These are phyloP conservation scores for Urocynchramus pylzowi DNA, from an alignment of 2,113 vertebrate species.

Conservation along the genomic window DNA sequence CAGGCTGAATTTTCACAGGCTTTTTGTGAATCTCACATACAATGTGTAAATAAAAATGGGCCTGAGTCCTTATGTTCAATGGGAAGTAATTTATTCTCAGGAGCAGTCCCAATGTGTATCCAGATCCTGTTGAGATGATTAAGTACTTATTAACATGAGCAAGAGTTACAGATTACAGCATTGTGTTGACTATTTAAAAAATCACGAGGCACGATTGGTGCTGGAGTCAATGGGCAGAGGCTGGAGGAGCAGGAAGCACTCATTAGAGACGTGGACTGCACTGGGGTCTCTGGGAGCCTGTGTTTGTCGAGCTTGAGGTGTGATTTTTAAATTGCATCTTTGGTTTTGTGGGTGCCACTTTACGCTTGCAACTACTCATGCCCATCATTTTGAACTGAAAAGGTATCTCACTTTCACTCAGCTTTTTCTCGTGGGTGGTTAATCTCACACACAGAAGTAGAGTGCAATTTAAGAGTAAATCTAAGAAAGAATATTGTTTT, in stretches of 20 bases:
- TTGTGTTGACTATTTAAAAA: conserved; percentile 20
- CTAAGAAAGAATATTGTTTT: not conserved
- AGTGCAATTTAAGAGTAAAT: not conserved
- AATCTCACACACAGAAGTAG: not conserved
- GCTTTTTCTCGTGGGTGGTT: not conserved
- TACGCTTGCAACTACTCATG: not conserved
- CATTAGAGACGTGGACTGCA: not conserved
- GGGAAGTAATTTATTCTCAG: conserved; percentile 29
- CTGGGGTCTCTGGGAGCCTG: not conserved
- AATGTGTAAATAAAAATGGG: conserved; percentile 29
- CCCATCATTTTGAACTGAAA: not conserved
- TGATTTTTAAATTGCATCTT: conserved; percentile 1
- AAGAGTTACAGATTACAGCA: not conserved
- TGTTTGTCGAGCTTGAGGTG: not conserved
- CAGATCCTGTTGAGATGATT: conserved; percentile 22
- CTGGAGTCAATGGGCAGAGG: not conserved
- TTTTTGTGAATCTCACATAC: conserved; percentile 21
- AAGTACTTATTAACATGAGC: conserved; percentile 23
- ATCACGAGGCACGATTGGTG: not conserved
- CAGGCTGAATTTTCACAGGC: not conserved
- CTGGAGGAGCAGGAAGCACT: not conserved
- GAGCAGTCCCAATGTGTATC: not conserved
- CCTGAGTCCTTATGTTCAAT: not conserved
- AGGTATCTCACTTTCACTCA: not conserved
- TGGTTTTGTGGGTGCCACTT: not conserved